These are phyloP conservation scores for Cerastoderma edule DNA, from an alignment of 2,888 invertebrate species.

Conservation along the genomic window DNA sequence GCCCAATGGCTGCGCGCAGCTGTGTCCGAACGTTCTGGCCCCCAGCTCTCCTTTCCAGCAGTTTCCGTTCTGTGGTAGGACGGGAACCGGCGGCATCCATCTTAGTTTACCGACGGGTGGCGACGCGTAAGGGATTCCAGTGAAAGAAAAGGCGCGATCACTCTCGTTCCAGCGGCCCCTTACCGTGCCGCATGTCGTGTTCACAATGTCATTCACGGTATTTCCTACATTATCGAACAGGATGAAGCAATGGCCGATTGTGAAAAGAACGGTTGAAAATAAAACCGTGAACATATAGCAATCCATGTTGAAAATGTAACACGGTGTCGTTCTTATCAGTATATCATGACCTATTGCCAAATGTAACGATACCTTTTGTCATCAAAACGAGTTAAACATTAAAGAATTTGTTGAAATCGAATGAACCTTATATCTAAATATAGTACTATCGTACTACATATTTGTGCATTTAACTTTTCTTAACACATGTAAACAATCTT, in stretches of 20 bases:
- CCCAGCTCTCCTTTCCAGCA: constrained; percentile 66
- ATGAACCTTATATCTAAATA: too few relatives aligned
- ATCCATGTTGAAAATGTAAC: too few relatives aligned
- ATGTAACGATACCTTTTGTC: too few relatives aligned
- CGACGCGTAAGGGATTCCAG: constrained; percentile 69
- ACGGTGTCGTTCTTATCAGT: too few relatives aligned
- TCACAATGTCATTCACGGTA: not conserved
- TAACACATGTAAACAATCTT: too few relatives aligned
- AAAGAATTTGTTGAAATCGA: too few relatives aligned
- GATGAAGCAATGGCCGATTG: not conserved
- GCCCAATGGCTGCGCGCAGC: constrained; percentile 56
- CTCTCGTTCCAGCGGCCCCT: constrained; percentile 3
- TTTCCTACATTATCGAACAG: constrained; percentile 6
- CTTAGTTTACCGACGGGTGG: constrained; percentile 61
- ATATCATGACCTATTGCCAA: too few relatives aligned
- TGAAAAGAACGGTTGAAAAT: too few relatives aligned
- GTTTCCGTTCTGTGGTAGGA: constrained; percentile 27
- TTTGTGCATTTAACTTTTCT: too few relatives aligned
- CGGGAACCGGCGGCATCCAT: constrained; percentile 62
- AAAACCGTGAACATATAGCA: too few relatives aligned
- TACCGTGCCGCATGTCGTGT: constrained; percentile 56
- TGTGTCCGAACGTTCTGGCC: constrained; percentile 51
- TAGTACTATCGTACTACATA: too few relatives aligned
- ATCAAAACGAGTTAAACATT: too few relatives aligned
- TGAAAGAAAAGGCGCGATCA: constrained; percentile 47